Conservation (phyloP, 1,140 invertebrate species). For the Maniola jurtina region DNA sequence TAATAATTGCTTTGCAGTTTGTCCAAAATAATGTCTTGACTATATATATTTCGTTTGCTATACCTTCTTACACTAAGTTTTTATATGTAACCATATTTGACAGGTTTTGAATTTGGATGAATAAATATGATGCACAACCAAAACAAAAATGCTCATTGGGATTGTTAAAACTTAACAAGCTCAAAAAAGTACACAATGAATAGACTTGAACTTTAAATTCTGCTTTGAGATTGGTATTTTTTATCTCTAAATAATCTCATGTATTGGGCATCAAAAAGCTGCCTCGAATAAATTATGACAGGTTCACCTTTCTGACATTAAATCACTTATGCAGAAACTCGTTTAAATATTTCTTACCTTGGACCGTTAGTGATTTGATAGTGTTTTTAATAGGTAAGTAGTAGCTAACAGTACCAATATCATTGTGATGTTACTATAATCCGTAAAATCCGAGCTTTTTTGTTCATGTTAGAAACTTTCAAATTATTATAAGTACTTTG, state of each 20-base stretch:
- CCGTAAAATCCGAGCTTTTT: neutral
- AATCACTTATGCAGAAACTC: neutral
- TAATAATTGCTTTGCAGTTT: too few relatives aligned
- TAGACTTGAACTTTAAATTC: neutral
- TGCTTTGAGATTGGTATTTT: slow-evolving; percentile 22
- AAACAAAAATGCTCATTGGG: neutral
- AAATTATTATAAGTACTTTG: too few relatives aligned
- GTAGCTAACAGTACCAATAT: neutral
- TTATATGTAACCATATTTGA: too few relatives aligned
- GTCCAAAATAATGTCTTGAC: too few relatives aligned
- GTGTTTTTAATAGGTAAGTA: too few relatives aligned
- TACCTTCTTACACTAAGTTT: too few relatives aligned
- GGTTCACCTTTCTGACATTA: slow-evolving; percentile 8
- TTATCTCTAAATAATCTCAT: slow-evolving; percentile 24
- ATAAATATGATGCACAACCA: too few relatives aligned
- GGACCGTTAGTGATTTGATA: neutral
- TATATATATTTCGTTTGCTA: too few relatives aligned
- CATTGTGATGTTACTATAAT: neutral
- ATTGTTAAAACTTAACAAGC: neutral
- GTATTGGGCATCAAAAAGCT: slow-evolving; percentile 12
- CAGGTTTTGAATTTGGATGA: too few relatives aligned
- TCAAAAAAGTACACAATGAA: neutral
- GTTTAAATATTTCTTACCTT: neutral
- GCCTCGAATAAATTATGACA: slow-evolving; percentile 19
- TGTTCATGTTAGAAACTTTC: neutral